A percentile compares a stretch with the other conserved stretches of the same genome.
Evolutionary conservation across 2,113 vertebrate genomes (phyloP).

Genomic region (Cariama cristata): DNA sequence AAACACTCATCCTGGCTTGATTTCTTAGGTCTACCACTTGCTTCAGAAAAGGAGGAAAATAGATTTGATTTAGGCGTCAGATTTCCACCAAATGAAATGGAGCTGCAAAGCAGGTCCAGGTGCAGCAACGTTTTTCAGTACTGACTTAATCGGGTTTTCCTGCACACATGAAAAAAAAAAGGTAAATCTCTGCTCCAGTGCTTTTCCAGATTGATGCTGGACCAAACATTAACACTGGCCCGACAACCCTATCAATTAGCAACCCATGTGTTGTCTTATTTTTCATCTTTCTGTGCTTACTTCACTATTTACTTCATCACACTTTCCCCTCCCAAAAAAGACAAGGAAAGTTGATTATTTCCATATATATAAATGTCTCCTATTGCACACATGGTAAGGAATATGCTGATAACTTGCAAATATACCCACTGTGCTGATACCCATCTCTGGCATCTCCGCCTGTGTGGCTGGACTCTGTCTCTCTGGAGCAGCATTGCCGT

Average conservation of each 20-base stretch:
- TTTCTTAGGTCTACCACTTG: background rate
- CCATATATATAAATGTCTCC: background rate
- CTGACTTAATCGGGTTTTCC: background rate
- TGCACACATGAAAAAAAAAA: background rate
- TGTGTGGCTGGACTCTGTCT: background rate
- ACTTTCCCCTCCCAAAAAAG: rapidly evolving
- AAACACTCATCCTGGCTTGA: background rate
- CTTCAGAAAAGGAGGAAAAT: background rate
- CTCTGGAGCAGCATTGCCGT: rapidly evolving
- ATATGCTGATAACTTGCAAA: background rate
- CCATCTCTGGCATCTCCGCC: background rate
- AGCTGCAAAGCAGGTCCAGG: background rate
- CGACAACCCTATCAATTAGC: background rate
- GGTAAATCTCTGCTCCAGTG: background rate
- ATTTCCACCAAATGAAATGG: background rate
- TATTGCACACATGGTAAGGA: background rate
- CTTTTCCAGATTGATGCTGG: background rate
- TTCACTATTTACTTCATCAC: background rate
- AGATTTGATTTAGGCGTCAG: background rate
- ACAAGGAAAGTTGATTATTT: background rate
- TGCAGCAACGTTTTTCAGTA: background rate
- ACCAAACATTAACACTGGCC: rapidly evolving
- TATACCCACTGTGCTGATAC: background rate
- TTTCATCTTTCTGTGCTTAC: background rate
- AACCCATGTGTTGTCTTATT: background rate